These are phyloP conservation scores for Biston betularia DNA, from an alignment of 2,888 invertebrate species.

Conservation along the genomic window DNA sequence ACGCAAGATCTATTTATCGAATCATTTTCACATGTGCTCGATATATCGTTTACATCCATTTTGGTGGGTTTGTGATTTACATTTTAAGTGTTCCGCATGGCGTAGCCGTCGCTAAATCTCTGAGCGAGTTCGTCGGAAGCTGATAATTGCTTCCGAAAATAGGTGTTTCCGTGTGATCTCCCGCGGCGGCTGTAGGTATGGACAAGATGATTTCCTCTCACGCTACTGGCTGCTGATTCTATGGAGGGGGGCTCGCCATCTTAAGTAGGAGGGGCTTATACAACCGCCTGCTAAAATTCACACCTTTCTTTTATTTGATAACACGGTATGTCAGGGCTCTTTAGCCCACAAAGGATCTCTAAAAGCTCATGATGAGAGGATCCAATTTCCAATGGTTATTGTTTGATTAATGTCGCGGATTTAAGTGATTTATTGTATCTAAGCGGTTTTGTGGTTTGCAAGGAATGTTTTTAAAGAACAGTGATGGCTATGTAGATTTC, in stretches of 20 bases:
- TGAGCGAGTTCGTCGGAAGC: conserved; percentile 59
- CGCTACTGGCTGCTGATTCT: conserved; percentile 72
- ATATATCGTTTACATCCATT: conserved; percentile 76
- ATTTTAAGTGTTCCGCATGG: conserved; percentile 34
- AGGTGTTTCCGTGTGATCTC: conserved; percentile 73
- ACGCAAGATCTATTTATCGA: conserved; percentile 49
- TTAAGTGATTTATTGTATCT: conserved; percentile 77
- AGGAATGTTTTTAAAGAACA: conserved; percentile 35
- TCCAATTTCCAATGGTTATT: conserved; percentile 78
- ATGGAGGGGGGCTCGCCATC: conserved; percentile 82
- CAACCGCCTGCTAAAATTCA: conserved; percentile 83
- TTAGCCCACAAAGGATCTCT: conserved; percentile 81
- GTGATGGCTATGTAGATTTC: background rate
- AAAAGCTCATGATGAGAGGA: conserved; percentile 83
- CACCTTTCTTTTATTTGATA: conserved; percentile 86
- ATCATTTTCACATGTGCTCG: conserved; percentile 79
- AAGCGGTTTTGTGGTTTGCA: conserved; percentile 55
- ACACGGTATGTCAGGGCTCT: conserved; percentile 83
- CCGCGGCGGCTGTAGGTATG: conserved; percentile 76
- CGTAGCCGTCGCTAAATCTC: conserved; percentile 55
- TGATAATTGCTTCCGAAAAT: conserved; percentile 84
- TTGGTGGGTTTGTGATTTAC: conserved; percentile 34
- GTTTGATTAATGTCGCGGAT: conserved; percentile 80
- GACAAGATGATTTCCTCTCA: conserved; percentile 65
- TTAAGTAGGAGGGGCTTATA: conserved; percentile 78